Percentiles rank a stretch among this genome's conserved stretches.
Conservation (phyloP, 23 tunicate genomes). For the Ascidia mentula region DNA sequence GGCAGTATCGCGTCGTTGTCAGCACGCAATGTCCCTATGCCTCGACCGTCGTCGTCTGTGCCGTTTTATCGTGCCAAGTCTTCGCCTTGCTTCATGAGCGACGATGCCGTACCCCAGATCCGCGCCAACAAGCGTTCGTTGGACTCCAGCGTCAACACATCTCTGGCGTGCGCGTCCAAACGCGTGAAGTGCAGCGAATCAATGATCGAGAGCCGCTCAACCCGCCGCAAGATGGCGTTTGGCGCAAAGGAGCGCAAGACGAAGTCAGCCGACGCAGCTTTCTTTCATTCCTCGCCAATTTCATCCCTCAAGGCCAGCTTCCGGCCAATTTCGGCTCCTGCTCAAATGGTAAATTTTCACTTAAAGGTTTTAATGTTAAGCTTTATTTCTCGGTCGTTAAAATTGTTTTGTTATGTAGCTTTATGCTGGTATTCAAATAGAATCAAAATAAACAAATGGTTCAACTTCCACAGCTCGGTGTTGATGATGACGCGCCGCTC, state of each 20-base stretch:
- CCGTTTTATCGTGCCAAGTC: slow-evolving; percentile 40
- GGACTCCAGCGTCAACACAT: slow-evolving; percentile 39
- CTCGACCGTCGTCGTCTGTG: slow-evolving; percentile 38
- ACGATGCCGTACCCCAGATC: slow-evolving; percentile 15
- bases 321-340: slow-evolving; percentile 83
- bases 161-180: slow-evolving; percentile 27
- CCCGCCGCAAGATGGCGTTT: slow-evolving; percentile 55
- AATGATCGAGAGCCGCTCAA: slow-evolving; percentile 22
- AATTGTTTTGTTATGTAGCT: background rate
- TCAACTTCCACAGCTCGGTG: slow-evolving; percentile 7
- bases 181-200: slow-evolving; percentile 57
- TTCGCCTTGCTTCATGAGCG: slow-evolving; percentile 10
- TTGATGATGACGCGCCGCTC: slow-evolving; percentile 73
- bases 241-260: slow-evolving; percentile 54
- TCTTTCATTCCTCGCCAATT: slow-evolving; percentile 30
- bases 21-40: slow-evolving; percentile 15
- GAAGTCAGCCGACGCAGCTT: slow-evolving; percentile 75
- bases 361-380: background rate
- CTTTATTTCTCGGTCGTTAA: background rate
- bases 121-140: slow-evolving; percentile 80
- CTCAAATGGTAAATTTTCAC: slow-evolving; percentile 45
- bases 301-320: slow-evolving; percentile 29
- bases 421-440: too few relatives aligned
- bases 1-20: slow-evolving; percentile 65
- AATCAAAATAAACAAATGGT: background rate